These are phyloP conservation scores for Subacronicta megacephala DNA, from an alignment of 2,888 invertebrate species.

Conservation along the genomic window DNA sequence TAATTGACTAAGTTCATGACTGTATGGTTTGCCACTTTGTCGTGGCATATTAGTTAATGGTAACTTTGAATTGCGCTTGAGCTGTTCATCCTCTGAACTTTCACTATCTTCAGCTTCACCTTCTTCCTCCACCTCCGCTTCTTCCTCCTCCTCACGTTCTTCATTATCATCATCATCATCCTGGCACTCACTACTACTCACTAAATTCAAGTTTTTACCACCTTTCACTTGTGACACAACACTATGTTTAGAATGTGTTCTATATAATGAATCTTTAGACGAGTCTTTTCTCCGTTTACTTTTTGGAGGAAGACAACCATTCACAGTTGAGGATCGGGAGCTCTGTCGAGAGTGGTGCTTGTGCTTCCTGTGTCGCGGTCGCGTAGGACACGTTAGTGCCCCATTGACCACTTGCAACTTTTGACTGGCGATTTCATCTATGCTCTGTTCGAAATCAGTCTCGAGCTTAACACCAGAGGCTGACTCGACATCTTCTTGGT, in stretches of 20 bases:
- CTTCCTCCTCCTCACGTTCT: conserved; percentile 62
- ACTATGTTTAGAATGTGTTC: conserved; percentile 76
- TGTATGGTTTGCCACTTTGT: conserved; percentile 87
- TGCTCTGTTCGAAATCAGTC: conserved; percentile 87
- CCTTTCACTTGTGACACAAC: conserved; percentile 82
- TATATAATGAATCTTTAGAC: conserved; percentile 78
- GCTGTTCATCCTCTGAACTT: conserved; percentile 86
- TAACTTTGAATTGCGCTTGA: conserved; percentile 85
- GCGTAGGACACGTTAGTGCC: conserved; percentile 71
- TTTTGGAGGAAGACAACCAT: conserved; percentile 79
- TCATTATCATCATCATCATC: conserved; percentile 72
- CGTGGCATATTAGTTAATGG: conserved; percentile 80
- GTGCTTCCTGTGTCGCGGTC: conserved; percentile 81
- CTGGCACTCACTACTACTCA: conserved; percentile 86
- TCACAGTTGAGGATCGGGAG: conserved; percentile 70
- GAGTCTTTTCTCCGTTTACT: conserved; percentile 82
- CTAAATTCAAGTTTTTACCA: conserved; percentile 88
- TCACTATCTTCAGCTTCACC: conserved; percentile 67
- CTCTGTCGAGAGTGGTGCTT: conserved; percentile 81
- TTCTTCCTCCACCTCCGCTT: conserved; percentile 59
- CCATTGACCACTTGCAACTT: conserved; percentile 80
- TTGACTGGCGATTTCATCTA: conserved; percentile 84
- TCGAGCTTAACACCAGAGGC: conserved; percentile 84
- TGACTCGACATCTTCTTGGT: conserved; percentile 72
- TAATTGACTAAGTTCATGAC: conserved; percentile 90